A percentile compares a stretch with the other conserved stretches of the same genome.
Conservation (phyloP, 2,797 vertebrate genomes). For the Taeniopygia guttata region DNA sequence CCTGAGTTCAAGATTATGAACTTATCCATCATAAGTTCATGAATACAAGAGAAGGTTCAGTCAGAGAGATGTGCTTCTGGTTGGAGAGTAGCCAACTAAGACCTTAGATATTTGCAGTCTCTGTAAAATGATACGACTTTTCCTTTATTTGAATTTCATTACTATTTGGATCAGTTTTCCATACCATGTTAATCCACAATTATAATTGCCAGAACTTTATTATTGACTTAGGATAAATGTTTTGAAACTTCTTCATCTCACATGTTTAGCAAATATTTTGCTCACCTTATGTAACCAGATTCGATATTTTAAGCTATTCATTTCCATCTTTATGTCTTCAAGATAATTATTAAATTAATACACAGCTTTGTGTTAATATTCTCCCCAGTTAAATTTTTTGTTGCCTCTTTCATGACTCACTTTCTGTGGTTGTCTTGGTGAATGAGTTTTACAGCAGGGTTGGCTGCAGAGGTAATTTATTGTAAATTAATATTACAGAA, state of each 20-base stretch:
- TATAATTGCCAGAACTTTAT: neutral
- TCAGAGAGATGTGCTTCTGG: neutral
- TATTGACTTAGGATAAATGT: neutral
- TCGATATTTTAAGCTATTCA: neutral
- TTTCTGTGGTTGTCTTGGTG: neutral
- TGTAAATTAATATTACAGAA: neutral
- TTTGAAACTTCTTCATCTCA: neutral
- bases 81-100: neutral
- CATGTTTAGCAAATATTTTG: neutral
- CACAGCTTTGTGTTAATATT: neutral
- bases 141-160: neutral
- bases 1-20: no score
- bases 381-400: neutral
- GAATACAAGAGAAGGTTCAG: neutral
- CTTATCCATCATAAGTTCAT: no score
- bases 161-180: neutral
- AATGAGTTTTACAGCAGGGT: neutral
- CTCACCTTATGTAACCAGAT: neutral
- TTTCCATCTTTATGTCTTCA: neutral
- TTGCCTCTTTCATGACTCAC: neutral
- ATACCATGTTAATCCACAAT: neutral
- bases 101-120: neutral
- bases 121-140: neutral
- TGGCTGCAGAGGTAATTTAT: conserved; percentile 1
- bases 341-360: neutral